Evolutionary conservation across 2,113 vertebrate species (phyloP).

Genomic region (Emydura subglobosa): DNA sequence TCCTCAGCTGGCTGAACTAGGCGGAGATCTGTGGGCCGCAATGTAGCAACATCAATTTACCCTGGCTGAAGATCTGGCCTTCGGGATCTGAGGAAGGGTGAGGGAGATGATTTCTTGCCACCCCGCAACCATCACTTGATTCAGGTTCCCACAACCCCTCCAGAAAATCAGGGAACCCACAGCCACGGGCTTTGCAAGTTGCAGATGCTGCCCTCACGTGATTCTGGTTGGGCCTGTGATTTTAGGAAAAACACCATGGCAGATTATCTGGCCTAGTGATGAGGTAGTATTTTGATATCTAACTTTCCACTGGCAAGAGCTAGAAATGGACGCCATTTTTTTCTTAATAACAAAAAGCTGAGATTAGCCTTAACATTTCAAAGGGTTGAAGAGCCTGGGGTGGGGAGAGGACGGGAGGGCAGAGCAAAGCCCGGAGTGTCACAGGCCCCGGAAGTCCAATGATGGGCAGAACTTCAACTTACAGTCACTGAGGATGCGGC

Average conservation of each 20-base stretch:
- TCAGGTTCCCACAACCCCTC: background rate
- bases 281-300: background rate
- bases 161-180: background rate
- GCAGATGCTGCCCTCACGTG: background rate
- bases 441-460: background rate
- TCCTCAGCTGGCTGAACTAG: background rate
- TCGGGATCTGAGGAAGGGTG: background rate
- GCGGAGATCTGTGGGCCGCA: background rate
- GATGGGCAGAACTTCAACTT: background rate
- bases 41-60: background rate
- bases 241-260: background rate
- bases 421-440: background rate
- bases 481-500: background rate
- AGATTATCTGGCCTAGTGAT: background rate
- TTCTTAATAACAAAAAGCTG: background rate
- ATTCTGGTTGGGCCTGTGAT: background rate
- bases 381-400: background rate
- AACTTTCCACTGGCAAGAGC: background rate
- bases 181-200: background rate
- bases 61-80: background rate
- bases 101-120: background rate
- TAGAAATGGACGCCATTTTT: background rate
- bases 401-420: background rate
- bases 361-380: background rate
- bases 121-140: background rate